Evolutionary conservation across 2,888 invertebrate species (phyloP), one percentile per base, ranked within the genome.

Genomic region (Drosophila paramelanica): DNA sequence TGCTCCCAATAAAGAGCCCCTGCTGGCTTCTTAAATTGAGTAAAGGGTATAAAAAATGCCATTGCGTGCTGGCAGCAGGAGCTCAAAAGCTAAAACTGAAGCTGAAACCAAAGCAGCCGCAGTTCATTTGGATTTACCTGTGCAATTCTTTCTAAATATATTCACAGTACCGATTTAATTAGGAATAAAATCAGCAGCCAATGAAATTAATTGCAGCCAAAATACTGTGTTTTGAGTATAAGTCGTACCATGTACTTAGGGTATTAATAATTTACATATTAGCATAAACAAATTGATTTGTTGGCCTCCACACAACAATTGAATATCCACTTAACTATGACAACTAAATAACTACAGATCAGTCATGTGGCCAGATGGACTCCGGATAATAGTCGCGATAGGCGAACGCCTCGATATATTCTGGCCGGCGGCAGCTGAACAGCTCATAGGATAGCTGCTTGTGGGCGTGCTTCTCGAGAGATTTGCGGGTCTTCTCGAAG

Each of bases 351-450:
- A 81, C 64, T 81, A 88, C 88, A 85, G 68, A 86, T 88, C 82
- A 86, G 82, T 82, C 74, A 59, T 61, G 52, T 53, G 51, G 43
- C 42, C 43, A 83, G 5, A 87, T 49, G 4, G 85, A 52, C 13
- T 89, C 81, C 33, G 91, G 90, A 76, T 91, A 91, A 49, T 77
- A 89, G 41, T 91, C 90, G 6, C 91, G 90, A 66, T 90, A 91
- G 49, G 92, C 90, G 53, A 92, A 90, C 45, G 71, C 68, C 45
- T 91, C 91, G 5, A 89, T 82, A 52, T 87, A 92, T 8, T 77
- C 95, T 61, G 96, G 97, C 2, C 96, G 96, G 53, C 95, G 95
- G 82, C 98, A 98, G 49, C 95, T 94, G 60, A 98, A 93, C 13
- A 96, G 89, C 67, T 96, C 94, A 91, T 95, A 96, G 88, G 94